Conservation (phyloP, 2,888 invertebrate genomes). For the Sceliomorpha sp. region DNA sequence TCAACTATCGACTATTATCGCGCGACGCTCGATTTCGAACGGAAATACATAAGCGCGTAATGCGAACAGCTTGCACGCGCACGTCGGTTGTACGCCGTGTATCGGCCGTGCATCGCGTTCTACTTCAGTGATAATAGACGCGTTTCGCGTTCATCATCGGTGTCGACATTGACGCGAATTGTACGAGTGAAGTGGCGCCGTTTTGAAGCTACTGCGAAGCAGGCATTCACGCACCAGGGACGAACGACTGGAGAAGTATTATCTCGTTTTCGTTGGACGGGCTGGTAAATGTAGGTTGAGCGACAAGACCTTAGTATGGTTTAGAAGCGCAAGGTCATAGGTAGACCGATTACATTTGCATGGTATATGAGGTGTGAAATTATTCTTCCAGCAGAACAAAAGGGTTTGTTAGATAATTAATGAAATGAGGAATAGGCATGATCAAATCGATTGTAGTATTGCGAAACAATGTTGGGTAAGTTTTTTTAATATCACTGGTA, state of each 20-base stretch:
- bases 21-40: constrained; percentile 17
- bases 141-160: constrained; percentile 32
- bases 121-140: constrained; percentile 34
- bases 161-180: constrained; percentile 32
- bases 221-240: constrained; percentile 27
- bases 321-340: too few species aligned
- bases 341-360: too few species aligned
- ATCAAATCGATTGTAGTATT: too few species aligned
- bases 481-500: too few species aligned
- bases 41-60: constrained; percentile 40
- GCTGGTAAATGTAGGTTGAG: too few species aligned
- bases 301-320: too few species aligned
- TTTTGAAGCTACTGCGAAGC: constrained; percentile 33
- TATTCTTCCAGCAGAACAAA: too few species aligned
- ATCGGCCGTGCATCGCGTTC: constrained; percentile 26
- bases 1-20: constrained; percentile 24
- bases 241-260: constrained; percentile 21
- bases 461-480: too few species aligned
- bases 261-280: too few species aligned
- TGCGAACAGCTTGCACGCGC: constrained; percentile 16
- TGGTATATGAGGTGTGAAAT: too few species aligned
- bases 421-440: too few species aligned
- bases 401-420: too few species aligned
- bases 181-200: constrained; percentile 7
- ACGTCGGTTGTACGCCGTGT: constrained; percentile 16